phyloP scores from a whole-genome alignment of 92 coral and sea anemone species.

The Actinernus sp. region DNA sequence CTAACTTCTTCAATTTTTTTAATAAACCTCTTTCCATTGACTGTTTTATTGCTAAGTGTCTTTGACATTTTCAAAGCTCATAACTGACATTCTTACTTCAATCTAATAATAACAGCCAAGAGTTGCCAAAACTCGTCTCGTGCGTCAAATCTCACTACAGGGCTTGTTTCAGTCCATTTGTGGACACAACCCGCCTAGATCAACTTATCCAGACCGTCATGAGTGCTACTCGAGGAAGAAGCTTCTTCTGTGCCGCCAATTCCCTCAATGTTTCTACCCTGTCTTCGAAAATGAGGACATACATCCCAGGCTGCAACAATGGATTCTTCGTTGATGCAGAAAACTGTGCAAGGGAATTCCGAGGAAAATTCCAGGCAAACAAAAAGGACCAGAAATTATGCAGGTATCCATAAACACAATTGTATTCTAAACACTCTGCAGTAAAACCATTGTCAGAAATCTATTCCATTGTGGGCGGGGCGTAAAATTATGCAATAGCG shows the following conservation, averaged over 20 bases:
- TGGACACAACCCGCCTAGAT: slow-evolving; percentile 8
- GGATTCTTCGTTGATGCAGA: not conserved
- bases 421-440: too few species aligned
- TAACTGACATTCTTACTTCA: too few species aligned
- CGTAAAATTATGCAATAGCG: too few species aligned
- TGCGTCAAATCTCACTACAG: slow-evolving; percentile 11
- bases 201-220: not conserved
- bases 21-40: too few species aligned
- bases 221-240: not conserved
- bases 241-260: slow-evolving; percentile 16
- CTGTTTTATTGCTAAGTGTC: too few species aligned
- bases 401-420: too few species aligned
- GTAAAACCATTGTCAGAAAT: too few species aligned
- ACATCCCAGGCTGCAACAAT: slow-evolving; percentile 4
- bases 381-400: not conserved
- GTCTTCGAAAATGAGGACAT: not conserved
- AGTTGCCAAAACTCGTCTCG: slow-evolving; percentile 5
- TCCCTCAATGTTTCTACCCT: not conserved
- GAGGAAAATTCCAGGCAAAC: not conserved
- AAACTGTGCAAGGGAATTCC: slow-evolving; percentile 4
- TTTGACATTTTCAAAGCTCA: too few species aligned
- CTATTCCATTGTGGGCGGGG: too few species aligned
- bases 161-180: slow-evolving; percentile 11
- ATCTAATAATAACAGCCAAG: too few species aligned
- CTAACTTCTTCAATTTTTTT: too few species aligned